A percentile compares a stretch with the other conserved stretches of the same genome.
Evolutionary conservation across 2,797 vertebrate species (phyloP).

Genomic region (Psittacula derbiana): DNA sequence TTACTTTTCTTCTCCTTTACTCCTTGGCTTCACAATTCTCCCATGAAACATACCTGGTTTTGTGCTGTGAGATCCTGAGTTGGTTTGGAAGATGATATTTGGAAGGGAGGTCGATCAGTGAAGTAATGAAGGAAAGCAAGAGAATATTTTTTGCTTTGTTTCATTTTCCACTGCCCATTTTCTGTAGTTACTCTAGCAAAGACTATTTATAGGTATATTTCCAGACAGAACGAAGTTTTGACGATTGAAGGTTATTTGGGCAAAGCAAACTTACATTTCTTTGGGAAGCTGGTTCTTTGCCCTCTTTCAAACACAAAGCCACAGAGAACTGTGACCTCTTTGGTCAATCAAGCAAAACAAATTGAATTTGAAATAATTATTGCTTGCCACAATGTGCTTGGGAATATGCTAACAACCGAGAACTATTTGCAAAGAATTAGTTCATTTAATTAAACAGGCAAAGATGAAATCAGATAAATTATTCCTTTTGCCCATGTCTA

Average conservation of each 20-base stretch:
- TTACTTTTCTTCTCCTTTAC: slow-evolving; percentile 2
- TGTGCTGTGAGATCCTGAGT: not conserved
- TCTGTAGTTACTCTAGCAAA: not conserved
- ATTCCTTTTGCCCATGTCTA: not conserved
- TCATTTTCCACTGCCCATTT: not conserved
- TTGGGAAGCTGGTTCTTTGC: not conserved
- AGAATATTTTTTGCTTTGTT: not conserved
- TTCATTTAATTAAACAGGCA: slow-evolving; percentile 16
- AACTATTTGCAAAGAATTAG: slow-evolving; percentile 10
- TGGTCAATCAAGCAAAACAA: slow-evolving; percentile 31
- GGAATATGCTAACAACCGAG: not conserved
- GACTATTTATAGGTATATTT: not conserved
- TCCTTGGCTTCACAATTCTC: not conserved
- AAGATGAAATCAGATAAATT: not conserved
- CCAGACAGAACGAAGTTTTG: not conserved
- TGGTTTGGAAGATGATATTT: not conserved
- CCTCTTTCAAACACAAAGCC: not conserved
- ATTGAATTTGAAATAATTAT: slow-evolving; percentile 42
- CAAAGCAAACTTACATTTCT: not conserved
- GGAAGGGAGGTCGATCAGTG: not conserved
- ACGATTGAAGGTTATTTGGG: not conserved
- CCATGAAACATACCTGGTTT: not conserved
- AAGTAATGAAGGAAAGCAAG: not conserved
- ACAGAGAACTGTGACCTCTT: not conserved
- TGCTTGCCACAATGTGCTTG: not conserved